These are phyloP conservation scores for Spodoptera frugiperda DNA, from an alignment of 1,140 invertebrate species.

Conservation along the genomic window DNA sequence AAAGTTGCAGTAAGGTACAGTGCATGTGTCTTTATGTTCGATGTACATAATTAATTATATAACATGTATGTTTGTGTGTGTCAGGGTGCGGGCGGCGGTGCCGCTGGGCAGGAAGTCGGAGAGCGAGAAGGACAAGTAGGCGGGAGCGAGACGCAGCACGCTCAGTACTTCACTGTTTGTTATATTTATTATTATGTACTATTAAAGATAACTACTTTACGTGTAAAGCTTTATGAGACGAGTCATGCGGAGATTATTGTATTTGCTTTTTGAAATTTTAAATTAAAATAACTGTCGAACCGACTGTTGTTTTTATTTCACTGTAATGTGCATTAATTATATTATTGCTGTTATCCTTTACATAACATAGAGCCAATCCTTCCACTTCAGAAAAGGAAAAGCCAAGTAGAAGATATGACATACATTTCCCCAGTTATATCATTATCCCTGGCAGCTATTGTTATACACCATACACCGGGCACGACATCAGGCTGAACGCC, in stretches of 20 bases:
- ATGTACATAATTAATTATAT: no score
- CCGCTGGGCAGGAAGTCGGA: constrained; percentile 96
- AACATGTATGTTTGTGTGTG: constrained; percentile 27
- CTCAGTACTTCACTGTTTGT: constrained; percentile 71
- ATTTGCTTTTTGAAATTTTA: constrained; percentile 86
- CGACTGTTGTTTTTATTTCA: constrained; percentile 61
- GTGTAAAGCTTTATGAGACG: constrained; percentile 85
- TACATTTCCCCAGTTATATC: no score
- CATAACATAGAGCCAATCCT: no score
- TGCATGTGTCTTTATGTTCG: no score
- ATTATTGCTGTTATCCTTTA: neutral
- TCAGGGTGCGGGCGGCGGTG: constrained; percentile 95
- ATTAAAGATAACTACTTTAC: constrained; percentile 79
- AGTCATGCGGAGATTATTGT: constrained; percentile 84
- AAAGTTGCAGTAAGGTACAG: no score
- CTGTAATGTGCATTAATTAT: neutral
- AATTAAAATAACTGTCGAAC: constrained; percentile 85
- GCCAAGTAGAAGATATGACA: no score
- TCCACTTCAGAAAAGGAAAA: no score
- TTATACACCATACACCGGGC: no score
- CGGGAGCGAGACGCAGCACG: constrained; percentile 38
- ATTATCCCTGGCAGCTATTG: no score
- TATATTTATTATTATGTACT: constrained; percentile 81
- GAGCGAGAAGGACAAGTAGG: constrained; percentile 93
- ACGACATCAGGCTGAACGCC: no score